Percentiles rank a stretch among this genome's conserved stretches.
phyloP scores from a whole-genome alignment of 2,888 invertebrate genomes.

The Deilephila elpenor region DNA sequence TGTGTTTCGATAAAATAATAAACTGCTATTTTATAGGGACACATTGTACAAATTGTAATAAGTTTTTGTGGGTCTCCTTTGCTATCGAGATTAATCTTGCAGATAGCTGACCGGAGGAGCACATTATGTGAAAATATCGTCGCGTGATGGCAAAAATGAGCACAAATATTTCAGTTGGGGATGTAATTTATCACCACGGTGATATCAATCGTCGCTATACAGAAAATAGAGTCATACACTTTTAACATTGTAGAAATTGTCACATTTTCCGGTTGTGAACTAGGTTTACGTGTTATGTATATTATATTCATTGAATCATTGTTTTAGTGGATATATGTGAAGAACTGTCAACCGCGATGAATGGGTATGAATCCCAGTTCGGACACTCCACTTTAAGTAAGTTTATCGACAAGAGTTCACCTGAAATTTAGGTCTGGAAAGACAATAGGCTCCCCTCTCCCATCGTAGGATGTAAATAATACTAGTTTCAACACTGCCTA shows the following conservation, averaged over 20 bases:
- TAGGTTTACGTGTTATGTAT: neutral
- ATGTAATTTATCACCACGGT: conserved; percentile 51
- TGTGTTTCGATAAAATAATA: neutral
- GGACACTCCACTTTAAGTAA: too few species aligned
- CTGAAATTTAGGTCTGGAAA: too few species aligned
- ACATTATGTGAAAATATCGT: conserved; percentile 71
- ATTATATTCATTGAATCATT: too few species aligned
- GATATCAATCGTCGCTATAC: conserved; percentile 56
- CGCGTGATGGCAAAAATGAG: conserved; percentile 65
- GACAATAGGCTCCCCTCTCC: too few species aligned
- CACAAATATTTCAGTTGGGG: conserved; percentile 58
- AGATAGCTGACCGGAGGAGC: conserved; percentile 63
- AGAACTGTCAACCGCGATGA: too few species aligned
- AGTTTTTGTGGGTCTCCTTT: conserved; percentile 17
- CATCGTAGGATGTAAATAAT: too few species aligned
- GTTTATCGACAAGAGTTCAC: too few species aligned
- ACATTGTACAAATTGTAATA: conserved; percentile 19
- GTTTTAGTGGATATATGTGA: too few species aligned
- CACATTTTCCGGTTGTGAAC: neutral
- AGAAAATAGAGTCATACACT: neutral
- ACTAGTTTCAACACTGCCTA: too few species aligned
- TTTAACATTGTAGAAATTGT: neutral
- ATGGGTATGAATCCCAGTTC: too few species aligned
- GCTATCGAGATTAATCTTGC: conserved; percentile 66
- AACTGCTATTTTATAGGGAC: neutral